Conservation (phyloP, 1,140 invertebrate genomes). For the Drosophila asahinai region DNA sequence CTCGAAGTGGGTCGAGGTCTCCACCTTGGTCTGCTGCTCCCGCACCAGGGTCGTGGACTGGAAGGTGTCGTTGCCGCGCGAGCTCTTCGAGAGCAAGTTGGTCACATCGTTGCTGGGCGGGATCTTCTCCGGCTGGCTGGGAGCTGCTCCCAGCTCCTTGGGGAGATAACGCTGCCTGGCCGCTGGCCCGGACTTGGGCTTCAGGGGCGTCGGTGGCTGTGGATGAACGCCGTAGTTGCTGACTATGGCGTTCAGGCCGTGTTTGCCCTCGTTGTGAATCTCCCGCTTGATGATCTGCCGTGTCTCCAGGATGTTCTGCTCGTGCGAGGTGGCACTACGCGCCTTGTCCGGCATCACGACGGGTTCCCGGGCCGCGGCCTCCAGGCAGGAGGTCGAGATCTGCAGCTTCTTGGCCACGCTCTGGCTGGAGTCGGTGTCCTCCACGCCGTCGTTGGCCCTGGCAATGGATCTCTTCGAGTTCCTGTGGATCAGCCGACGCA, state of each 20-base stretch:
- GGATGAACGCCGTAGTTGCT: slow-evolving; percentile 64
- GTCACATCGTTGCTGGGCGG: slow-evolving; percentile 52
- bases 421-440: slow-evolving; percentile 85
- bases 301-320: slow-evolving; percentile 73
- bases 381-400: slow-evolving; percentile 67
- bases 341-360: slow-evolving; percentile 49
- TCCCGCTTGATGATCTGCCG: slow-evolving; percentile 75
- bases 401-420: slow-evolving; percentile 83
- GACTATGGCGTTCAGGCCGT: slow-evolving; percentile 70
- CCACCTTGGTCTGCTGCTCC: slow-evolving; percentile 63
- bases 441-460: slow-evolving; percentile 85
- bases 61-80: slow-evolving; percentile 67
- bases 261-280: slow-evolving; percentile 68
- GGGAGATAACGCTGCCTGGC: slow-evolving; percentile 86
- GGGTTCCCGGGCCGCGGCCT: slow-evolving; percentile 52
- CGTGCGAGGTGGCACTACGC: slow-evolving; percentile 68
- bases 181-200: slow-evolving; percentile 85
- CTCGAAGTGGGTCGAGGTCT: slow-evolving; percentile 69
- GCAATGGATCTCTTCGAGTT: slow-evolving; percentile 86
- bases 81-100: slow-evolving; percentile 66
- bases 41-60: slow-evolving; percentile 77
- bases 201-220: slow-evolving; percentile 63
- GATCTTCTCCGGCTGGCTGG: slow-evolving; percentile 19
- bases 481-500: slow-evolving; percentile 88
- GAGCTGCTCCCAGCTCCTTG: slow-evolving; percentile 84